Evolutionary conservation across 2,113 vertebrate species (phyloP).

Genomic region (Gorsachius goisagi): DNA sequence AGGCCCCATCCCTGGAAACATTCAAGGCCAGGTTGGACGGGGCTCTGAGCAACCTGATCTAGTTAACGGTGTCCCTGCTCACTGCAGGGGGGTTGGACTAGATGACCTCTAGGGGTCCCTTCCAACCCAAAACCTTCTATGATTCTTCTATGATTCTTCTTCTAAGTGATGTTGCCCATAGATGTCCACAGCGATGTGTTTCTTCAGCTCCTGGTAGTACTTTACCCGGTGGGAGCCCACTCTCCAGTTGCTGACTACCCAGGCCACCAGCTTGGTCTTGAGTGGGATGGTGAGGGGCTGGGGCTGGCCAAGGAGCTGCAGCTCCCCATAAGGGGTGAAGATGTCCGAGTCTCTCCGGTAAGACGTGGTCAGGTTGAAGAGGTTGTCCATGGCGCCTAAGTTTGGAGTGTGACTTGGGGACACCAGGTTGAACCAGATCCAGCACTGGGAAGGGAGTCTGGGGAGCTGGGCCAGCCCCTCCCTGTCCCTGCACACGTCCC

Average conservation of each 20-base stretch:
- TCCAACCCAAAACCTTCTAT: too few species aligned
- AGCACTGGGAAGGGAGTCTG: neutral
- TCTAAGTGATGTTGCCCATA: slow-evolving; percentile 46
- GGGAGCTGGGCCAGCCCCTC: neutral
- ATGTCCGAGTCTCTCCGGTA: slow-evolving; percentile 55
- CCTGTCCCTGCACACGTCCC: neutral
- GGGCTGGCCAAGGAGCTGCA: neutral
- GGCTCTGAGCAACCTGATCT: too few species aligned
- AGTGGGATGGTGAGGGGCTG: neutral
- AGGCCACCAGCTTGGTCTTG: slow-evolving; percentile 72
- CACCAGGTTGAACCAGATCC: slow-evolving; percentile 69
- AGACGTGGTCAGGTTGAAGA: slow-evolving; percentile 67
- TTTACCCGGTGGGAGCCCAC: neutral
- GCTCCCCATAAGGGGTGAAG: slow-evolving; percentile 53
- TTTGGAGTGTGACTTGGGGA: neutral
- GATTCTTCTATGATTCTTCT: too few species aligned
- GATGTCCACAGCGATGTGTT: slow-evolving; percentile 57
- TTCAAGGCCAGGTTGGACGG: too few species aligned
- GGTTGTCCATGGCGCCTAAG: neutral
- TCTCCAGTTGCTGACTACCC: slow-evolving; percentile 76
- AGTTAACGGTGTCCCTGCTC: too few species aligned
- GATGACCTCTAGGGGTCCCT: too few species aligned
- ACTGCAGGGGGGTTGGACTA: too few species aligned
- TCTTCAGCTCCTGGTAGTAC: slow-evolving; percentile 64
- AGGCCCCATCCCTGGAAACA: too few species aligned